These are phyloP conservation scores for Augochlorella aurata DNA, from an alignment of 2,888 invertebrate species.

Conservation along the genomic window DNA sequence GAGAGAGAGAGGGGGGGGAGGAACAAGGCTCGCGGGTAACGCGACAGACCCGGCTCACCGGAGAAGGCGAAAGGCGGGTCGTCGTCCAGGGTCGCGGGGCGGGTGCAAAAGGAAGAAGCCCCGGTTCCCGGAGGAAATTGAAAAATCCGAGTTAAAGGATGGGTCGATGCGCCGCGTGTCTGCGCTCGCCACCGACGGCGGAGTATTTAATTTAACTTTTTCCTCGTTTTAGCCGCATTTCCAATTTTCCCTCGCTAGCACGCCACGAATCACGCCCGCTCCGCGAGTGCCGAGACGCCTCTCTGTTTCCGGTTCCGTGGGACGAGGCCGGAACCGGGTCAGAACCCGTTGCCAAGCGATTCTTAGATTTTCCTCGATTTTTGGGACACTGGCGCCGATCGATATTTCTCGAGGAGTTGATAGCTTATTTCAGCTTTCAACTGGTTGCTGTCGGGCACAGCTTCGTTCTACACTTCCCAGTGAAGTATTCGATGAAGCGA, in stretches of 20 bases:
- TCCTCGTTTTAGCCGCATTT: conserved; percentile 73
- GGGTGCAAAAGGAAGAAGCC: conserved; percentile 52
- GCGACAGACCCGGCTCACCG: not conserved
- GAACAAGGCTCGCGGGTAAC: conserved; percentile 23
- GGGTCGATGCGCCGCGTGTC: conserved; percentile 60
- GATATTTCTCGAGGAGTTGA: too few relatives aligned
- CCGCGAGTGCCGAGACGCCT: conserved; percentile 26
- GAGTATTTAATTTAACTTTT: conserved; percentile 77
- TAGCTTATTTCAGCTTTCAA: too few relatives aligned
- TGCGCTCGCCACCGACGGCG: conserved; percentile 63
- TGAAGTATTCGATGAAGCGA: too few relatives aligned
- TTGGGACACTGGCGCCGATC: not conserved
- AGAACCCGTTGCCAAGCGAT: not conserved
- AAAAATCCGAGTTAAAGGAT: conserved; percentile 75
- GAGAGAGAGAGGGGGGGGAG: not conserved
- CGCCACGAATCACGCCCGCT: conserved; percentile 43
- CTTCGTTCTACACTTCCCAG: too few relatives aligned
- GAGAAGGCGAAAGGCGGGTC: conserved; percentile 10
- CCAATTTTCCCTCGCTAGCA: conserved; percentile 69
- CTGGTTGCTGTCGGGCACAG: too few relatives aligned
- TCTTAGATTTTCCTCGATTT: not conserved
- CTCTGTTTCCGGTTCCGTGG: conserved; percentile 8
- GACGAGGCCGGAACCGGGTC: not conserved
- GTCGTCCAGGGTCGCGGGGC: not conserved
- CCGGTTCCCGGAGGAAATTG: conserved; percentile 72